A percentile compares a stretch with the other conserved stretches of the same genome.
Conservation (phyloP, 2,797 vertebrate species). For the Spinus pinus region DNA sequence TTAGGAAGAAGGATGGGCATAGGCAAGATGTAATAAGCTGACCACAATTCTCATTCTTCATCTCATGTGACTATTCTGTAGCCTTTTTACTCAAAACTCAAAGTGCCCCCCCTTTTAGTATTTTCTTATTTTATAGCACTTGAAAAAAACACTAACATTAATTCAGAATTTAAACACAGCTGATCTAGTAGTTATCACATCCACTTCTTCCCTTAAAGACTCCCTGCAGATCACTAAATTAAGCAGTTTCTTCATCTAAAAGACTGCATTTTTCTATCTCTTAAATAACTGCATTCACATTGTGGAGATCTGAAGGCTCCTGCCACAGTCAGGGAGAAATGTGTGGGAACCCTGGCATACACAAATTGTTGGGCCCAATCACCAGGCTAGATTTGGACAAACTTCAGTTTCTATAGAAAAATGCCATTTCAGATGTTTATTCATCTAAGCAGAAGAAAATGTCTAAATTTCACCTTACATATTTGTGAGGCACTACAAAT, state of each 20-base stretch:
- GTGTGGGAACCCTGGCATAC: rapidly evolving
- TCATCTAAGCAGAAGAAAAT: neutral
- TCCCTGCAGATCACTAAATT: neutral
- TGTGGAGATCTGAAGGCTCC: neutral
- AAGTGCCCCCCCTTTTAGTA: neutral
- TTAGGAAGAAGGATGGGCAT: neutral
- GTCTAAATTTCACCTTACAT: neutral
- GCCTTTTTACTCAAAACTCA: neutral
- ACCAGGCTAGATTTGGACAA: neutral
- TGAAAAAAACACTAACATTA: neutral
- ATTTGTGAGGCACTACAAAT: neutral
- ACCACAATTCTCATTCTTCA: too few species aligned
- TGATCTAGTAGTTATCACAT: neutral
- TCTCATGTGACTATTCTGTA: rapidly evolving
- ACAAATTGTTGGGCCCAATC: neutral
- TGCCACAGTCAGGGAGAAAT: neutral
- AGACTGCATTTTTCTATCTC: neutral
- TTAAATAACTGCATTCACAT: neutral
- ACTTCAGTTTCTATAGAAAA: neutral
- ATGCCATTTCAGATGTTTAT: neutral
- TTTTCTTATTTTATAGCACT: neutral
- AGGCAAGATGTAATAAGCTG: rapidly evolving
- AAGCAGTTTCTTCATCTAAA: neutral
- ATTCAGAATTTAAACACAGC: neutral
- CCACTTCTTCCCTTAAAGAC: neutral